Evolutionary conservation across 1,140 invertebrate genomes (phyloP).

Genomic region (Probaryconus sp.): DNA sequence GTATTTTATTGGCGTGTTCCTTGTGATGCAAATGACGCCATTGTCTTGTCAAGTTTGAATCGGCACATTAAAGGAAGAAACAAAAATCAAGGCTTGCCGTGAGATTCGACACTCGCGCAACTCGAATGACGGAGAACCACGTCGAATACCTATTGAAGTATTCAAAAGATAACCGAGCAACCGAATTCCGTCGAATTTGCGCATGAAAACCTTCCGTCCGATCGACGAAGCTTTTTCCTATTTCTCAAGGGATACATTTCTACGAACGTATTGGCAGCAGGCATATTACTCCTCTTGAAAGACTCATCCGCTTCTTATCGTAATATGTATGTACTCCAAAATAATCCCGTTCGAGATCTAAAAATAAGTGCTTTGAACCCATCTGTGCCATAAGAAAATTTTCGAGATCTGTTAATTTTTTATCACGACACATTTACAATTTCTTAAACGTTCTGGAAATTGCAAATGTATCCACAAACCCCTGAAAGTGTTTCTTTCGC

Average conservation of each 20-base stretch:
- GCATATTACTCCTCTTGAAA: slow-evolving; percentile 21
- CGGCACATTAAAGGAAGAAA: background rate
- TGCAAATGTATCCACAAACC: too few species aligned
- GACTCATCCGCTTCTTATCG: slow-evolving; percentile 6
- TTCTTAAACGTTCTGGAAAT: too few species aligned
- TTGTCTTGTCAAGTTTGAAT: slow-evolving; percentile 33
- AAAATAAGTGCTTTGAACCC: too few species aligned
- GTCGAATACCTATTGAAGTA: slow-evolving; percentile 43
- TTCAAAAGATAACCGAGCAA: slow-evolving; percentile 47
- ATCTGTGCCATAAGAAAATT: too few species aligned
- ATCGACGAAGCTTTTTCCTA: slow-evolving; percentile 31
- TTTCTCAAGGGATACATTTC: slow-evolving; percentile 46
- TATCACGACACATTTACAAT: too few species aligned
- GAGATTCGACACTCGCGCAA: slow-evolving; percentile 1
- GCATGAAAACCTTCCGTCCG: slow-evolving; percentile 42
- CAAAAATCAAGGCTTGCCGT: slow-evolving; percentile 14
- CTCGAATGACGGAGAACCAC: background rate
- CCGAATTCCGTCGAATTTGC: slow-evolving; percentile 49
- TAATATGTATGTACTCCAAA: background rate
- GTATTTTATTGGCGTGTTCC: slow-evolving; percentile 20
- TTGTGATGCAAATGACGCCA: slow-evolving; percentile 1
- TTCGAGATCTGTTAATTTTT: too few species aligned
- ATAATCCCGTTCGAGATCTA: too few species aligned
- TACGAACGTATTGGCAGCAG: slow-evolving; percentile 27
- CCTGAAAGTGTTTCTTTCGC: too few species aligned